Percentiles rank a stretch among this genome's conserved stretches.
phyloP scores from a whole-genome alignment of 2,888 invertebrate genomes.

The Drosophila fungiperda region DNA sequence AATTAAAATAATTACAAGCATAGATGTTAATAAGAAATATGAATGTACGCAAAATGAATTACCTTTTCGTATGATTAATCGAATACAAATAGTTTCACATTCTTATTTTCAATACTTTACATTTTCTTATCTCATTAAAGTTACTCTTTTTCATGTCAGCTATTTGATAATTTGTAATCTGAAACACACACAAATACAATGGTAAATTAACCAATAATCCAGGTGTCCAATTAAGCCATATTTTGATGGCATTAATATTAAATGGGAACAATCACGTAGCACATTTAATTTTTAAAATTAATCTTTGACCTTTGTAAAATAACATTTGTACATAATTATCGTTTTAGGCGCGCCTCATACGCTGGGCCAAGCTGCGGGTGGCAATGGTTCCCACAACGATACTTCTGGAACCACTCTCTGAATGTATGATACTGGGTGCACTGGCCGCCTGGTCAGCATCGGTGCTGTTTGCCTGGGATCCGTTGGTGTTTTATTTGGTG shows the following conservation, averaged over 20 bases:
- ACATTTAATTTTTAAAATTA: not conserved
- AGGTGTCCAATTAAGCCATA: no score
- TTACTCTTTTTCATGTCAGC: not conserved
- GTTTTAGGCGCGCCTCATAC: constrained; percentile 90
- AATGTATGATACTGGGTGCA: constrained; percentile 97
- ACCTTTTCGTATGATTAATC: not conserved
- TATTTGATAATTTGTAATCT: constrained; percentile 2
- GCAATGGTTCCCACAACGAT: constrained; percentile 98
- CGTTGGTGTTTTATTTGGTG: constrained; percentile 95
- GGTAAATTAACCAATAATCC: not conserved
- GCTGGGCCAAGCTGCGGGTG: constrained; percentile 98
- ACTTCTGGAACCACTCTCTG: constrained; percentile 96
- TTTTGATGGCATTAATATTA: not conserved
- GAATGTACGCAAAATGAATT: not conserved
- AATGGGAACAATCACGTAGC: not conserved
- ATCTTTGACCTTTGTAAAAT: not conserved
- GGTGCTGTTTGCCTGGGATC: constrained; percentile 93
- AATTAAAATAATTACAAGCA: not conserved
- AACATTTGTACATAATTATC: not conserved
- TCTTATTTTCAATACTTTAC: not conserved
- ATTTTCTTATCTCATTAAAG: not conserved
- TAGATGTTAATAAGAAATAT: not conserved
- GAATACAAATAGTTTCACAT: not conserved
- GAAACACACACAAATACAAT: not conserved
- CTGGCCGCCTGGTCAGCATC: constrained; percentile 95